Conservation (phyloP, 2,797 vertebrate genomes). For the Sciurus vulgaris region DNA sequence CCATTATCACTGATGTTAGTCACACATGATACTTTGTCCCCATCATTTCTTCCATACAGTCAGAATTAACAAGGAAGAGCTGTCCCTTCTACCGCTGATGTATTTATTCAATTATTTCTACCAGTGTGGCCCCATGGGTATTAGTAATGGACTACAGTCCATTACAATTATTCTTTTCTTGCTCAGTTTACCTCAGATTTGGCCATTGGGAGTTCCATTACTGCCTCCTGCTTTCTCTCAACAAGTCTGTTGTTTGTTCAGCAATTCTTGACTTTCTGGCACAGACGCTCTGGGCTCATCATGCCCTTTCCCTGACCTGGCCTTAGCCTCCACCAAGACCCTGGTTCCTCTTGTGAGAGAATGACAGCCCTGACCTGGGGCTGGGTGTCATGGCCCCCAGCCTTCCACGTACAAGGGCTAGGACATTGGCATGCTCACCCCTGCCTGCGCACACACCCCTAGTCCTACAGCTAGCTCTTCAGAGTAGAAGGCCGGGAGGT, state of each 20-base stretch:
- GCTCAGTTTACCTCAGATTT: neutral
- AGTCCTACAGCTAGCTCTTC: neutral
- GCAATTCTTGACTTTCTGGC: neutral
- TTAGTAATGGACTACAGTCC: too few species aligned
- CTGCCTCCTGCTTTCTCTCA: neutral
- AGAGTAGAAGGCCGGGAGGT: neutral
- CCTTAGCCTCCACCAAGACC: neutral
- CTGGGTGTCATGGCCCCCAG: neutral
- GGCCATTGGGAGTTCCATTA: neutral
- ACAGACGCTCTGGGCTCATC: neutral
- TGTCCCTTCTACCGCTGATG: neutral
- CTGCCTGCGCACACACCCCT: fast-evolving
- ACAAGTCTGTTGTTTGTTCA: fast-evolving
- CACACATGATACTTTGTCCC: neutral
- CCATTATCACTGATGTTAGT: too few species aligned
- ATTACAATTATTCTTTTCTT: neutral
- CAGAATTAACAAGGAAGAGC: neutral
- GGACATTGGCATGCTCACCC: fast-evolving
- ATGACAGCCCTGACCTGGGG: neutral
- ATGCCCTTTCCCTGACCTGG: neutral
- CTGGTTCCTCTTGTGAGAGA: neutral
- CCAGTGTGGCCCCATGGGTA: too few species aligned
- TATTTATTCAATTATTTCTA: neutral
- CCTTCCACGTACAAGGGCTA: neutral
- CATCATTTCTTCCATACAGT: neutral